Conservation (phyloP, 2,797 vertebrate genomes). For the Acanthurus lineatus region DNA sequence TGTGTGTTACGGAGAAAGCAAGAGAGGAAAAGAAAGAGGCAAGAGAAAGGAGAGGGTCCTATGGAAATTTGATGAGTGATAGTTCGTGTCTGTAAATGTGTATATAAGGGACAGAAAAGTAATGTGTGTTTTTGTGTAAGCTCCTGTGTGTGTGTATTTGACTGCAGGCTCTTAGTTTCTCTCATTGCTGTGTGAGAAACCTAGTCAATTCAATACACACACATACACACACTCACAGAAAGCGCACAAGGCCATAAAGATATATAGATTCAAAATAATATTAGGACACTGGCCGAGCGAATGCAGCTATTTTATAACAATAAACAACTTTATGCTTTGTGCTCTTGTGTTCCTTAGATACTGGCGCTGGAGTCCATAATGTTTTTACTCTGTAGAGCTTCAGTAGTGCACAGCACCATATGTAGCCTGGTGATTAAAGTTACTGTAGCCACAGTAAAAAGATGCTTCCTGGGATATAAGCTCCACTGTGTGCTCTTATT, state of each 20-base stretch:
- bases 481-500: slow-evolving; percentile 26
- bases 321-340: slow-evolving; percentile 60
- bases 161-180: slow-evolving; percentile 13
- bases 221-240: slow-evolving; percentile 22
- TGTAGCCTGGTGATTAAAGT: slow-evolving; percentile 56
- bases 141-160: slow-evolving; percentile 22
- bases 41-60: slow-evolving; percentile 9
- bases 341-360: slow-evolving; percentile 38
- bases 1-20: neutral
- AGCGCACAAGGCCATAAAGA: slow-evolving; percentile 43
- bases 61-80: slow-evolving; percentile 9
- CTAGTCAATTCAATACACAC: slow-evolving; percentile 9
- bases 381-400: slow-evolving; percentile 41
- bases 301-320: slow-evolving; percentile 48
- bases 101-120: neutral
- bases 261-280: slow-evolving; percentile 61
- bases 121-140: slow-evolving; percentile 21
- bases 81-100: slow-evolving; percentile 15
- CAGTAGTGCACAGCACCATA: slow-evolving; percentile 11
- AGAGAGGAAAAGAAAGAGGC: neutral
- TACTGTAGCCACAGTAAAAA: slow-evolving; percentile 52
- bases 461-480: slow-evolving; percentile 40
- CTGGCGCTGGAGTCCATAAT: slow-evolving; percentile 44
- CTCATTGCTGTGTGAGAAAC: slow-evolving; percentile 44
- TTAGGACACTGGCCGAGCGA: slow-evolving; percentile 48